Conservation (phyloP, 2,113 vertebrate species). For the Odontesthes bonariensis region DNA sequence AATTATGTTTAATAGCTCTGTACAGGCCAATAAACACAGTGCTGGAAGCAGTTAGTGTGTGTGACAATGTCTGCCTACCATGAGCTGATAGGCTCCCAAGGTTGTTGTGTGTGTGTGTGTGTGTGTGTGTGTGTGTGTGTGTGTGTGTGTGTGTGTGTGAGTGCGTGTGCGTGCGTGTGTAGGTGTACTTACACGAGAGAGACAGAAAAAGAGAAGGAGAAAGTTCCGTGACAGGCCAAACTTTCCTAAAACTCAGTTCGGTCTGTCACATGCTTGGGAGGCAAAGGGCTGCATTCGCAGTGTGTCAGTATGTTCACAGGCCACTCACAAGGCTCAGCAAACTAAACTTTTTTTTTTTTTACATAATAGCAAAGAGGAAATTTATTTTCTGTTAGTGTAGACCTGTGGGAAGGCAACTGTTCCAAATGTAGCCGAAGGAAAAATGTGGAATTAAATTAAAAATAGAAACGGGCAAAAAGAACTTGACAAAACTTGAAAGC, state of each 20-base stretch:
- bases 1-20: slow-evolving; percentile 76
- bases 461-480: slow-evolving; percentile 71
- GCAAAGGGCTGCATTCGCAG: slow-evolving; percentile 30
- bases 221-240: slow-evolving; percentile 46
- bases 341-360: slow-evolving; percentile 53
- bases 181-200: no score
- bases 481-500: slow-evolving; percentile 67
- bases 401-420: slow-evolving; percentile 57
- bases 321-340: slow-evolving; percentile 40
- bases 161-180: slow-evolving; percentile 4
- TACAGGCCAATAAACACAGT: slow-evolving; percentile 75
- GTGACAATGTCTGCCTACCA: slow-evolving; percentile 61
- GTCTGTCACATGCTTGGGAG: slow-evolving; percentile 49
- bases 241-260: slow-evolving; percentile 33
- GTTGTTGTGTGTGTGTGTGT: slow-evolving; percentile 13
- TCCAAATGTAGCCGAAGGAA: slow-evolving; percentile 63
- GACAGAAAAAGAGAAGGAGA: slow-evolving; percentile 9
- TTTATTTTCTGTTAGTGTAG: slow-evolving; percentile 53
- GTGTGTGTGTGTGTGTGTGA: slow-evolving; percentile 18
- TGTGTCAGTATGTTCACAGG: slow-evolving; percentile 36
- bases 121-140: slow-evolving; percentile 5
- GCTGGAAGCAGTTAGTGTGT: slow-evolving; percentile 57
- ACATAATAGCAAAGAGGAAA: slow-evolving; percentile 64
- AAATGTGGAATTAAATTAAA: slow-evolving; percentile 61
- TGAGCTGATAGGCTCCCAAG: slow-evolving; percentile 22